A percentile compares a stretch with the other conserved stretches of the same genome.
These are phyloP conservation scores for Simalia tracyae DNA, from an alignment of 2,797 vertebrate species.

Conservation along the genomic window DNA sequence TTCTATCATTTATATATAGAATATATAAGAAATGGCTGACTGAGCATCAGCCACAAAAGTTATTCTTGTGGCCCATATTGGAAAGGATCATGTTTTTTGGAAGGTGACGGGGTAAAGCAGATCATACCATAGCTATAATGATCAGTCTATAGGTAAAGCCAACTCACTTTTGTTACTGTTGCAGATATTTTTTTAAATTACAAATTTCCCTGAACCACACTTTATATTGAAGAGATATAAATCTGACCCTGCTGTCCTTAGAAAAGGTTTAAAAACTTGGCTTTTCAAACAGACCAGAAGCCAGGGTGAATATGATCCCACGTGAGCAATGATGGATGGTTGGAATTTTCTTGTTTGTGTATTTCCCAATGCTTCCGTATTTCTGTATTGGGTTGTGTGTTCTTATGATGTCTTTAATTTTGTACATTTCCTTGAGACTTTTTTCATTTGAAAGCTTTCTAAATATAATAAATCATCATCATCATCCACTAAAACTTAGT, in stretches of 20 bases:
- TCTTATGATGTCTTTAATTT: not conserved
- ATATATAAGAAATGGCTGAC: not conserved
- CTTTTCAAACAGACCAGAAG: not conserved
- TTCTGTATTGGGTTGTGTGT: not conserved
- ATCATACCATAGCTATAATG: not conserved
- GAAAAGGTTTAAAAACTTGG: not conserved
- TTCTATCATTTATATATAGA: too few species aligned
- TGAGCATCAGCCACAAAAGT: not conserved
- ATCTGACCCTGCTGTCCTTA: not conserved
- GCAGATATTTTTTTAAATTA: not conserved
- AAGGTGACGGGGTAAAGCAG: not conserved
- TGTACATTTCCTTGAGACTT: not conserved
- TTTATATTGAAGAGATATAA: not conserved
- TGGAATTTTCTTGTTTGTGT: not conserved
- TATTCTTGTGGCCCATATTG: not conserved
- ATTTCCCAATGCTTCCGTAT: not conserved
- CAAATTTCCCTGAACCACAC: not conserved
- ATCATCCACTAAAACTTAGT: not conserved
- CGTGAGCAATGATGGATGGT: not conserved
- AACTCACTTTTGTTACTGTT: not conserved
- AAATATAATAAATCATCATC: not conserved
- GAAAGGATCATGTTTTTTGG: not conserved
- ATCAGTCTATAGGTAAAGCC: not conserved
- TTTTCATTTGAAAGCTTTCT: not conserved
- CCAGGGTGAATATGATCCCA: too few species aligned